phyloP scores from a whole-genome alignment of 2,113 vertebrate species.

The Daboia siamensis region DNA sequence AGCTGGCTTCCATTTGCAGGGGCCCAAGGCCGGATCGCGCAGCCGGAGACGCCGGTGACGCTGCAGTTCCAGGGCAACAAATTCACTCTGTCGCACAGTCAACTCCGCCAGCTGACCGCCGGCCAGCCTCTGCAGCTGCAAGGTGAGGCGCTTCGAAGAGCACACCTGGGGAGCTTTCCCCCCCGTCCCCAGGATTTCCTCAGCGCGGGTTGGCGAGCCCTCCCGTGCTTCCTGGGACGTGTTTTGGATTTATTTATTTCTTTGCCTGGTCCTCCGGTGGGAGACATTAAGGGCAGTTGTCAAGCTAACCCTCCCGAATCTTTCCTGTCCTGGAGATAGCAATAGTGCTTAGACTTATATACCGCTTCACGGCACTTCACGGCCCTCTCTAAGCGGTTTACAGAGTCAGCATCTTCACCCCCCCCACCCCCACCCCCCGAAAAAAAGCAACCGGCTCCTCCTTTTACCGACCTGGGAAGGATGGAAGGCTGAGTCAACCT shows the following conservation, averaged over 20 bases:
- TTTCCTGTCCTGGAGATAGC: neutral
- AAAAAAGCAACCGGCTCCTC: no score
- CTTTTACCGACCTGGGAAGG: no score
- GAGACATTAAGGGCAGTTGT: neutral
- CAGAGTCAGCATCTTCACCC: no score
- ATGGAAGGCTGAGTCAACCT: no score
- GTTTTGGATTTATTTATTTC: neutral
- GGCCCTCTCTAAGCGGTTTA: no score
- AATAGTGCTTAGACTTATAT: no score
- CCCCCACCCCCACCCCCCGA: no score
- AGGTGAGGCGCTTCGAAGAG: constrained; percentile 65
- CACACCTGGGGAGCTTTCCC: no score
- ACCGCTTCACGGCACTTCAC: no score
- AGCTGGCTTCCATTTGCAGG: constrained; percentile 84
- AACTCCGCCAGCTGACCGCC: constrained; percentile 89
- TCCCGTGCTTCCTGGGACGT: neutral
- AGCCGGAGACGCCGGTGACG: constrained; percentile 88
- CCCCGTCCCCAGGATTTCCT: neutral
- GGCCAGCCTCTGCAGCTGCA: constrained; percentile 91
- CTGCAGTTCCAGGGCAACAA: constrained; percentile 94
- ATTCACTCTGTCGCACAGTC: constrained; percentile 88
- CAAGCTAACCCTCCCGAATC: neutral
- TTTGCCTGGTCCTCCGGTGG: neutral
- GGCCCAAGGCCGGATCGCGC: constrained; percentile 81
- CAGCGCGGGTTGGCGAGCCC: neutral